Evolutionary conservation across 2,113 vertebrate genomes (phyloP).

Genomic region (Petromus typicus): DNA sequence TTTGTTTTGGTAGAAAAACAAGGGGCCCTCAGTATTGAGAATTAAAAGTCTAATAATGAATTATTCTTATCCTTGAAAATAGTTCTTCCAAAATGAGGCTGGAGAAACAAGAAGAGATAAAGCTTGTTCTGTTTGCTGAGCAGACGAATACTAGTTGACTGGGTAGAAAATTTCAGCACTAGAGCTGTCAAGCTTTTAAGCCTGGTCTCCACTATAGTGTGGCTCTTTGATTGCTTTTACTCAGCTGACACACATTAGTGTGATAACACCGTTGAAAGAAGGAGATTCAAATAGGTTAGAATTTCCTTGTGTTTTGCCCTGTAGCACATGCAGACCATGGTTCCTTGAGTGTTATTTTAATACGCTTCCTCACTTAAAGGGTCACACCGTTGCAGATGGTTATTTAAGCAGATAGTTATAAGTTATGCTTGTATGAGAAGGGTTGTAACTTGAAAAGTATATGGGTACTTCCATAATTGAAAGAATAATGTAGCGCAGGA

Average conservation of each 20-base stretch:
- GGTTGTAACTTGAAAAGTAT: slow-evolving; percentile 61
- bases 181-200: slow-evolving; percentile 66
- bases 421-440: slow-evolving; percentile 44
- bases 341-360: slow-evolving; percentile 71
- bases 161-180: slow-evolving; percentile 62
- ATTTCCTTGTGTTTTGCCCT: slow-evolving; percentile 75
- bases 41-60: slow-evolving; percentile 64
- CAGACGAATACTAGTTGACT: slow-evolving; percentile 39
- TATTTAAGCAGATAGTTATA: slow-evolving; percentile 58
- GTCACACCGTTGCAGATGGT: slow-evolving; percentile 42
- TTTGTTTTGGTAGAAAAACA: slow-evolving; percentile 65
- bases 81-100: slow-evolving; percentile 62
- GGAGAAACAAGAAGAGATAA: slow-evolving; percentile 56
- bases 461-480: slow-evolving; percentile 9
- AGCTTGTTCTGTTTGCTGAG: slow-evolving; percentile 64
- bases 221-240: slow-evolving; percentile 55
- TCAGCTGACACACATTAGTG: slow-evolving; percentile 64
- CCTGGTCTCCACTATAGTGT: slow-evolving; percentile 57
- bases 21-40: slow-evolving; percentile 54
- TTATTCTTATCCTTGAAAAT: slow-evolving; percentile 61
- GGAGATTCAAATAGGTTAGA: slow-evolving; percentile 69
- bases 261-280: slow-evolving; percentile 61
- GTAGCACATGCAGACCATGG: slow-evolving; percentile 52
- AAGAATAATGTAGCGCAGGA: slow-evolving; percentile 18
- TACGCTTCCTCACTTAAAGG: slow-evolving; percentile 19